These are phyloP conservation scores for Phyto melanocephala DNA, from an alignment of 2,888 invertebrate genomes.

Conservation along the genomic window DNA sequence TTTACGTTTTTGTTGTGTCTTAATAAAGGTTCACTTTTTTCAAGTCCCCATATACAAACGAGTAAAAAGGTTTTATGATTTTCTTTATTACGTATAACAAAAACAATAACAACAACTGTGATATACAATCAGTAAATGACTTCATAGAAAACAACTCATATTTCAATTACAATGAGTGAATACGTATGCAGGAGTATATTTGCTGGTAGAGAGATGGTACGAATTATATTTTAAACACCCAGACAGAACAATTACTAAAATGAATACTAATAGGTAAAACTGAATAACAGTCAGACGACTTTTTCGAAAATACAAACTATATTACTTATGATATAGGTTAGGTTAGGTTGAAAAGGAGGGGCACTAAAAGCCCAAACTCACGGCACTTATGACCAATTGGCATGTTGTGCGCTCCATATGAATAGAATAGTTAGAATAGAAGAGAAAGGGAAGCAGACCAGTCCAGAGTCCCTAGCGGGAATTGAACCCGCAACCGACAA, in stretches of 20 bases:
- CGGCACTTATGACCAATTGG: too few species aligned
- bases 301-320: too few species aligned
- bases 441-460: too few species aligned
- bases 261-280: not conserved
- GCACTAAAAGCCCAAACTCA: too few species aligned
- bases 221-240: not conserved
- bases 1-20: slow-evolving; percentile 5
- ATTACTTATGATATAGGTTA: too few species aligned
- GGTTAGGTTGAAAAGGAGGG: too few species aligned
- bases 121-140: slow-evolving; percentile 26
- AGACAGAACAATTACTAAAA: not conserved
- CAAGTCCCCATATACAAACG: not conserved
- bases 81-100: slow-evolving; percentile 1
- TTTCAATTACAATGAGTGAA: slow-evolving; percentile 37
- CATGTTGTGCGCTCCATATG: too few species aligned
- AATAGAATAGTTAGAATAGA: too few species aligned
- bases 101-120: not conserved
- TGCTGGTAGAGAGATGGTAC: not conserved
- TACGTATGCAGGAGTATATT: not conserved
- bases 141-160: slow-evolving; percentile 44
- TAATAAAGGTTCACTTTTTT: slow-evolving; percentile 37
- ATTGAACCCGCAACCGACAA: too few species aligned
- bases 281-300: not conserved
- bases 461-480: too few species aligned
- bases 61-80: slow-evolving; percentile 20